Base-by-base conservation (phyloP, 2,888 invertebrate species). In the Ephialtes manifestator region DNA sequence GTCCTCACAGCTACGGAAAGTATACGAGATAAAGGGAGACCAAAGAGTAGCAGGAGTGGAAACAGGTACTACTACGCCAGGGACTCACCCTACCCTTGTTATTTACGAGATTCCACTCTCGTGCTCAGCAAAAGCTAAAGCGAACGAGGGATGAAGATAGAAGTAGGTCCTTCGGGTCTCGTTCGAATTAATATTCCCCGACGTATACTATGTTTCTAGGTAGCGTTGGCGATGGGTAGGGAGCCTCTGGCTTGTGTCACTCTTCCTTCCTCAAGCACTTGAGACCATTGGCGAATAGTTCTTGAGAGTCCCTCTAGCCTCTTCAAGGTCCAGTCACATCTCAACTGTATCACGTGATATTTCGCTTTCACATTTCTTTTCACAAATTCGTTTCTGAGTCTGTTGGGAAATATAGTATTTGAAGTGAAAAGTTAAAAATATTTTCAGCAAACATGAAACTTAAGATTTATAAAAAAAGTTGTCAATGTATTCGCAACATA, bases 91-190 rank as follows among this genome's bases (percentile, higher is more conserved):
- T 53, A 60, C 67, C 58, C 89, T 89, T 81, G 89, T 91, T 90
- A 90, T 90, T 90, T 90, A 90, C 90, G 89, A 90, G 86, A 86
- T 87, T 88, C 86, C 85, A 71, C 83, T 76, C 75, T 77, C 75
- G 77, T 79, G 83, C 67, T 78, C 83, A 63, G 71, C 79, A 72
- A 79, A 81, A 86, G 81, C 80, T 39, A 48, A 82, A 86, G 60
- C 82, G 77, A 76, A 77, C 65, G 65, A 65, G 70, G 74, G 84
- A 84, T 63, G 46, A 67, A 82, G 76, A 77, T 51, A 39, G 86
- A 55, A 46, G 51, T 78, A 83, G 83, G 71, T 80, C 80, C 81
- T 84, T 70, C 53, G 86, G 80, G 87, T 77, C 85, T 87, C 87
- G 83, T 87, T 87, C 83, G 82, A 87, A 87, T 87, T 87, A 87